A percentile compares a stretch with the other conserved stretches of the same genome.
phyloP scores from a whole-genome alignment of 1,140 invertebrate species.

The Micrasema minimum region DNA sequence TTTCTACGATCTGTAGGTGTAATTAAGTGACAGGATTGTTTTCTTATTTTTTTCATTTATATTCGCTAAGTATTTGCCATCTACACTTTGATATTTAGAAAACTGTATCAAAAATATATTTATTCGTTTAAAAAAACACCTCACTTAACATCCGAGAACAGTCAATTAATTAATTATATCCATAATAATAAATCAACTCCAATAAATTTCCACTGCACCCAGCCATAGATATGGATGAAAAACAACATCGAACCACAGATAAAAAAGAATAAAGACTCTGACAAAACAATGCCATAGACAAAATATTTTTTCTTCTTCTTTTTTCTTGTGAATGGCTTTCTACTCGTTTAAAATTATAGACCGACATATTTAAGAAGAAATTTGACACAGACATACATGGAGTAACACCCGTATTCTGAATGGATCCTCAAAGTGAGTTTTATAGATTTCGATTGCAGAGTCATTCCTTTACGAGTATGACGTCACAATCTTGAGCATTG shows the following conservation, averaged over 20 bases:
- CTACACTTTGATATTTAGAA: neutral
- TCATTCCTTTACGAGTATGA: too few species aligned
- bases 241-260: conserved; percentile 32
- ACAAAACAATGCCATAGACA: too few species aligned
- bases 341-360: too few species aligned
- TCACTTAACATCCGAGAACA: conserved; percentile 3
- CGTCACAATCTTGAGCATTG: too few species aligned
- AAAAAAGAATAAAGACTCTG: too few species aligned
- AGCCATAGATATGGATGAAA: conserved; percentile 32
- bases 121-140: conserved; percentile 11
- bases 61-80: conserved; percentile 18
- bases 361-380: too few species aligned
- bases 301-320: too few species aligned
- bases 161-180: conserved; percentile 38
- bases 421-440: too few species aligned
- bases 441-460: too few species aligned
- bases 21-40: conserved; percentile 48
- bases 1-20: conserved; percentile 44
- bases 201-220: conserved; percentile 44
- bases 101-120: conserved; percentile 24
- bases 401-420: too few species aligned
- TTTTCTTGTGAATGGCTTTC: too few species aligned
- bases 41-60: conserved; percentile 23
- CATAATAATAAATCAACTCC: conserved; percentile 45
- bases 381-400: too few species aligned